Evolutionary conservation across 2,888 invertebrate genomes (phyloP), one percentile per base, ranked within the genome.

Genomic region (Leuctra nigra): DNA sequence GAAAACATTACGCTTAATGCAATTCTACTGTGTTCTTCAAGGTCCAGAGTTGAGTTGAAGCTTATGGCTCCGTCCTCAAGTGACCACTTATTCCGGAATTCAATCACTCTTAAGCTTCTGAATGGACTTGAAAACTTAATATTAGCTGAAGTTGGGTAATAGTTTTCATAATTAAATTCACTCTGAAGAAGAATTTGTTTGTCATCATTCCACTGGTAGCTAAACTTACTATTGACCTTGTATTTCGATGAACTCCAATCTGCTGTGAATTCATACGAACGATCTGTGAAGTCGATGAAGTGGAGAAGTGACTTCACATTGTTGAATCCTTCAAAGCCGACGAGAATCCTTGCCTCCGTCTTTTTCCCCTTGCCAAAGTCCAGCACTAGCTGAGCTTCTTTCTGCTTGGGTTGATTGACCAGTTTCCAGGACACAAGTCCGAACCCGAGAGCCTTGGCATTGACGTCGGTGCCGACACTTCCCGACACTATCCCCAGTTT

Each of bases 391-490:
- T 39, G 44, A 6, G 55, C 53, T 38, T 41, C 50, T 25, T 55
- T 59, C 13, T 44, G 48, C 23, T 52, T 33, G 14, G 13, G 23
- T 14, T 36, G 38, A 44, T 55, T 55, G 22, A 55, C 52, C 4
- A 55, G 14, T 3, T 50, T 41, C 59, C 59, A 59, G 20, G 14
- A 18, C 13, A 13, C n/a, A n/a, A n/a, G n/a, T n/a, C n/a, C n/a
- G n/a, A n/a, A 53, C 47, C 33, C 44, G 53, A 11, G 18, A 24
- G 22, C 39, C 29, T 18, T 56, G 22, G 23, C 22, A 6, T 46
- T 33, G 6, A 25, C 29, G 14, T 54, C 16, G 7, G 25, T 53
- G 6, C 44, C 23, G 9, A 53, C 53, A 33, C 53, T 25, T 18
- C 38, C 53, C 3, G 50, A 24, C 23, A 59, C 25, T 24, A 53